Conservation (phyloP, 2,888 invertebrate genomes). For the Polydrusus pterygomalis region DNA sequence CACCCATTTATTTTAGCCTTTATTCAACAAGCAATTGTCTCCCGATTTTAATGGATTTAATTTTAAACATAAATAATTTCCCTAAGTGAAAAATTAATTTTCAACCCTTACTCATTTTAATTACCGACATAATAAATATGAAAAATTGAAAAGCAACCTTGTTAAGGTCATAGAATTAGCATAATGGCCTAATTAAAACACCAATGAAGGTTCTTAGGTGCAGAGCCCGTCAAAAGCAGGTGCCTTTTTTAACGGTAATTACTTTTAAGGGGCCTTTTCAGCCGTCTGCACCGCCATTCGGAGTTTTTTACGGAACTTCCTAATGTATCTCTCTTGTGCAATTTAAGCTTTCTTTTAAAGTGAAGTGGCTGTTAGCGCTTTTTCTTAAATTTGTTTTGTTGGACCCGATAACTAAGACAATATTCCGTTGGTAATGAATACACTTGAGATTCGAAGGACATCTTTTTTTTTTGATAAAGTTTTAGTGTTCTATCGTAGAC, state of each 20-base stretch:
- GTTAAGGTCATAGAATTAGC: constrained; percentile 66
- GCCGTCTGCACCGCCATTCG: constrained; percentile 31
- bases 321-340: constrained; percentile 39
- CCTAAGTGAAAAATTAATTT: constrained; percentile 55
- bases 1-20: no score
- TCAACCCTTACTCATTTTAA: constrained; percentile 55
- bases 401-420: neutral
- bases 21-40: neutral
- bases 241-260: constrained; percentile 64
- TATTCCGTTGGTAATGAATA: neutral
- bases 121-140: constrained; percentile 60
- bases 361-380: constrained; percentile 9
- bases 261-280: constrained; percentile 57
- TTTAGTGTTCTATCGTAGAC: no score
- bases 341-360: constrained; percentile 19
- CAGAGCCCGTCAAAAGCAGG: constrained; percentile 64
- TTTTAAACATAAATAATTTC: constrained; percentile 49
- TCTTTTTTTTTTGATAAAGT: no score
- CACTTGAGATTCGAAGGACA: no score
- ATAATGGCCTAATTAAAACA: constrained; percentile 66
- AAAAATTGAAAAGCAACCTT: constrained; percentile 66
- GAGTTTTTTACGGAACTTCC: constrained; percentile 23
- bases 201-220: constrained; percentile 64
- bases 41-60: constrained; percentile 38
- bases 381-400: constrained; percentile 17